Percentiles rank a stretch among this genome's conserved stretches.
Evolutionary conservation across 2,113 vertebrate genomes (phyloP).

Genomic region (Sardina pilchardus): DNA sequence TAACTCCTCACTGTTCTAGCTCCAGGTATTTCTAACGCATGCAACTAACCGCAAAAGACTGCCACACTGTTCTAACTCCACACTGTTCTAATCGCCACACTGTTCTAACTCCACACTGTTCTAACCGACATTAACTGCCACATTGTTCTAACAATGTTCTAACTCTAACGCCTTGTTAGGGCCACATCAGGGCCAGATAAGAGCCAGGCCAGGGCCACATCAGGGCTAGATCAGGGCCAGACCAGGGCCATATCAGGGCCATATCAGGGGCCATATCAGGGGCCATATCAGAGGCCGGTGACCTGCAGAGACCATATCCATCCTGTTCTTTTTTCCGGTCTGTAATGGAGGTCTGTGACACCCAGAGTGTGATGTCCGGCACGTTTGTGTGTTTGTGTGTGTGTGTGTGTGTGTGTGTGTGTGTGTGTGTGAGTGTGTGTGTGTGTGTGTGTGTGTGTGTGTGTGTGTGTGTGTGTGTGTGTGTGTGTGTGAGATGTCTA

Average conservation of each 20-base stretch:
- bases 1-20: too few relatives aligned
- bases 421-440: not conserved
- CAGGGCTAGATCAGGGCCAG: not conserved
- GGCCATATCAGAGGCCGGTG: not conserved
- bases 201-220: not conserved
- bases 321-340: not conserved
- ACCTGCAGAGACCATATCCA: not conserved
- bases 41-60: too few relatives aligned
- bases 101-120: too few relatives aligned
- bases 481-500: not conserved
- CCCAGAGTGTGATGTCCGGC: not conserved
- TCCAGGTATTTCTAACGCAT: too few relatives aligned
- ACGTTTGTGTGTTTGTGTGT: not conserved
- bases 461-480: constrained; percentile 5
- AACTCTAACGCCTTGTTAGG: too few relatives aligned
- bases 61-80: too few relatives aligned
- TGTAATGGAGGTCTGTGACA: not conserved
- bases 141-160: too few relatives aligned
- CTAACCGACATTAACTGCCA: too few relatives aligned
- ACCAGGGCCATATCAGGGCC: not conserved
- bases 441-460: constrained; percentile 7
- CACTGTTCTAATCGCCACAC: too few relatives aligned
- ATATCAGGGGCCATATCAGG: not conserved
- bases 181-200: not conserved
- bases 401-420: not conserved